Evolutionary conservation across 1,140 invertebrate genomes (phyloP), one percentile per base, ranked within the genome.

Genomic region (Ptiloglossa arizonensis): DNA sequence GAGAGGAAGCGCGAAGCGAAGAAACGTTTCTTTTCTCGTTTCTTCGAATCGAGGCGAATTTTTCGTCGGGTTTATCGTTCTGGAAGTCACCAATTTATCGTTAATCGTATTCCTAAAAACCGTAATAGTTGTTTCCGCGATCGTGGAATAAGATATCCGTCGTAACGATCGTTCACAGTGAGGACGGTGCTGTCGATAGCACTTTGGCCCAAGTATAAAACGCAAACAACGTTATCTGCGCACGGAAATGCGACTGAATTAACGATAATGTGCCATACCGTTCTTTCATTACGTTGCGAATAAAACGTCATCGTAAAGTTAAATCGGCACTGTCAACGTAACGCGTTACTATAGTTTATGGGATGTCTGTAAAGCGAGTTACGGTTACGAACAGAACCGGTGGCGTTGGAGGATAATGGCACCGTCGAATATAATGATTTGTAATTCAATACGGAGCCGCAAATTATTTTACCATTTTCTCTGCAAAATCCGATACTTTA

Each of bases 271-370:
- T 15, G 1, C 60, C 13, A 56, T 56, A 68, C 38, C 38, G 27
- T 22, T 17, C 38, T 82, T 82, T 64, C 62, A 82, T 81, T 72
- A 72, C 46, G 8, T n/a, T 17, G 17, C 60, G 15, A 29, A 27
- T 76, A 27, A 66, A 68, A 50, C 41, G 57, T 9, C 15, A 13
- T 15, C 38, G n/a, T 70, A 60, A 76, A 70, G 52, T 56, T 80
- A 22, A 67, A 73, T 79, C 46, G 22, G 44, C 46, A 44, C 29
- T 62, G 38, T 54, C 52, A 52, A 27, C 46, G 46, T 27, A 27
- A 24, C 46, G 46, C n/a, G 38, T 41, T 15, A 38, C 19, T 9
- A 27, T 19, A 35, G 15, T 46, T 41, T 59, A 22, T 15, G 5
- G 19, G 19, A 29, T 35, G 63, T 75, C 38, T 29, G 48, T 29